These are phyloP conservation scores for Amia ocellicauda DNA, from an alignment of 2,113 vertebrate genomes.

Conservation along the genomic window DNA sequence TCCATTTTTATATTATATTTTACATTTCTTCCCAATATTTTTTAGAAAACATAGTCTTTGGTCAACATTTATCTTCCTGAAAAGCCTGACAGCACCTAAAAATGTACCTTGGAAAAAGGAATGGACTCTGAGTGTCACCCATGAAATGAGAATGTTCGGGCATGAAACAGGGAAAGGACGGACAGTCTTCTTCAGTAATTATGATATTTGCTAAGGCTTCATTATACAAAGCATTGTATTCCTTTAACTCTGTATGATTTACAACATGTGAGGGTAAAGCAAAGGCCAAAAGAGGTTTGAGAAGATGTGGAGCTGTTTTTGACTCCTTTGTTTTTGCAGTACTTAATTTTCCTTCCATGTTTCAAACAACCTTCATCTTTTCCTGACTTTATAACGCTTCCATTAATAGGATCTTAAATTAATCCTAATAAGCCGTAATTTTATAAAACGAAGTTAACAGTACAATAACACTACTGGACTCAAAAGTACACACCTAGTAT, in stretches of 20 bases:
- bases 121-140: slow-evolving; percentile 77
- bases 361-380: too few relatives aligned
- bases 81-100: too few relatives aligned
- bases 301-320: neutral
- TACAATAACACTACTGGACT: neutral
- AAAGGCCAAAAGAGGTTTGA: slow-evolving; percentile 23
- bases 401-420: neutral
- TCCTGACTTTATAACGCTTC: slow-evolving; percentile 1
- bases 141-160: slow-evolving; percentile 81
- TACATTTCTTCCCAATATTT: too few relatives aligned
- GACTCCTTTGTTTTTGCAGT: neutral
- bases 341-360: neutral
- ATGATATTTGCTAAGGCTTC: slow-evolving; percentile 70
- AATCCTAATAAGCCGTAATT: neutral
- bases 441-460: neutral
- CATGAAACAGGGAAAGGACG: slow-evolving; percentile 73
- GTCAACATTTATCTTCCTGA: too few relatives aligned
- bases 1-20: neutral
- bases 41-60: too few relatives aligned
- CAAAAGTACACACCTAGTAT: too few relatives aligned
- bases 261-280: slow-evolving; percentile 35
- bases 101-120: too few relatives aligned
- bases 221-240: slow-evolving; percentile 55
- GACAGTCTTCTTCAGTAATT: slow-evolving; percentile 56
- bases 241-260: slow-evolving; percentile 35